A percentile compares a stretch with the other conserved stretches of the same genome.
Conservation (phyloP, 2,888 invertebrate genomes). For the Nomada flava region DNA sequence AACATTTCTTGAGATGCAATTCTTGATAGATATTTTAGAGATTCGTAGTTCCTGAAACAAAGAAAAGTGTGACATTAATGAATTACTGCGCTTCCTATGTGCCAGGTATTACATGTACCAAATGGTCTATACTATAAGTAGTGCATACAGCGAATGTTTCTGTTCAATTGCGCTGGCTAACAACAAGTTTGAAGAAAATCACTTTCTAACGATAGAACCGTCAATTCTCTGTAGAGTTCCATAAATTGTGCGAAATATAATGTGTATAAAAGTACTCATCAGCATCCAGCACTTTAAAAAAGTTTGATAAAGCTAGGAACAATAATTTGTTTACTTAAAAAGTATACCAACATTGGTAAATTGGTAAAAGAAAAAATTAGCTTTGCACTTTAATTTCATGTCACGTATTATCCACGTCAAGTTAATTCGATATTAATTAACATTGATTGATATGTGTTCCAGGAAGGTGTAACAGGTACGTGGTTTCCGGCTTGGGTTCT, state of each 20-base stretch:
- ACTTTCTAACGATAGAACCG: slow-evolving; percentile 28
- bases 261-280: background rate
- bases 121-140: too few relatives aligned
- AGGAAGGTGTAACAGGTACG: slow-evolving; percentile 89
- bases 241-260: background rate
- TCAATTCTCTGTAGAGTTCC: background rate
- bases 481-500: slow-evolving; percentile 94
- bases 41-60: background rate
- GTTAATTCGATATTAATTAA: background rate
- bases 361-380: too few relatives aligned
- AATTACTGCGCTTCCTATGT: background rate
- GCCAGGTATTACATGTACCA: too few relatives aligned
- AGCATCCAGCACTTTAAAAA: background rate
- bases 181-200: slow-evolving; percentile 10
- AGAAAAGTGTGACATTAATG: background rate
- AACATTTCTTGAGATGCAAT: background rate
- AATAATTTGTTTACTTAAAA: too few relatives aligned
- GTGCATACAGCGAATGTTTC: background rate
- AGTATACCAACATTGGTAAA: background rate
- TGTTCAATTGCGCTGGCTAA: background rate
- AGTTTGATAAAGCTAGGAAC: background rate
- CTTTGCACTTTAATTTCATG: too few relatives aligned
- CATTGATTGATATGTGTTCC: slow-evolving; percentile 64
- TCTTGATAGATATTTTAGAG: background rate
- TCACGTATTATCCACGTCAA: too few relatives aligned